A percentile compares a stretch with the other conserved stretches of the same genome.
Evolutionary conservation across 2,797 vertebrate species (phyloP).

Genomic region (Mormyrus proboscirostris): DNA sequence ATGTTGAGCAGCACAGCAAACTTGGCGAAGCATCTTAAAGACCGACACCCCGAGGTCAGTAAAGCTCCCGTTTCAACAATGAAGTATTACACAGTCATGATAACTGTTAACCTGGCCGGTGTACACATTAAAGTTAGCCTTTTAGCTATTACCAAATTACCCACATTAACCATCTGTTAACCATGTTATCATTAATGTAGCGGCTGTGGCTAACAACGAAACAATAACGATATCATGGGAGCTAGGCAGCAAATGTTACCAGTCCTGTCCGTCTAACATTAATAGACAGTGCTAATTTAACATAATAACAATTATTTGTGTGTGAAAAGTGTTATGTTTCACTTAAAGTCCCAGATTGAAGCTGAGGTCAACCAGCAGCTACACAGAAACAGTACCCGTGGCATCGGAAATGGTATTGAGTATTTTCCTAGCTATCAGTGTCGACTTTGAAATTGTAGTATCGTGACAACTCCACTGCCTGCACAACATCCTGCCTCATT

Average conservation of each 20-base stretch:
- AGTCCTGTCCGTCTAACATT: neutral
- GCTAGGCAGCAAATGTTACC: neutral
- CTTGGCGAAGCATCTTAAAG: neutral
- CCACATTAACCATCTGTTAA: no score
- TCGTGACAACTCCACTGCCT: no score
- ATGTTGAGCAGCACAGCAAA: neutral
- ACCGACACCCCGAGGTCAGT: neutral
- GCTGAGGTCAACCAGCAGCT: no score
- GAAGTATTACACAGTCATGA: neutral
- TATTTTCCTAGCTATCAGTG: no score
- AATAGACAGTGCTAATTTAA: no score
- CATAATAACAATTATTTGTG: no score
- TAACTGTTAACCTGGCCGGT: neutral
- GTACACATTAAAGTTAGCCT: neutral
- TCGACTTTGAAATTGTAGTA: no score
- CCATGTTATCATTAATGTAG: neutral
- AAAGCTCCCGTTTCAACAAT: neutral
- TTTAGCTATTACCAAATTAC: neutral
- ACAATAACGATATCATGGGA: neutral
- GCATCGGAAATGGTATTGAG: no score
- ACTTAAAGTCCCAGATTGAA: no score
- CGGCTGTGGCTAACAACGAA: neutral
- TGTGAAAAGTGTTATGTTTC: no score
- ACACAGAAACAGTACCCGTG: no score
- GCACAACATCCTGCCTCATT: neutral